Conservation (phyloP, 2,797 vertebrate species). For the Liasis olivaceus region DNA sequence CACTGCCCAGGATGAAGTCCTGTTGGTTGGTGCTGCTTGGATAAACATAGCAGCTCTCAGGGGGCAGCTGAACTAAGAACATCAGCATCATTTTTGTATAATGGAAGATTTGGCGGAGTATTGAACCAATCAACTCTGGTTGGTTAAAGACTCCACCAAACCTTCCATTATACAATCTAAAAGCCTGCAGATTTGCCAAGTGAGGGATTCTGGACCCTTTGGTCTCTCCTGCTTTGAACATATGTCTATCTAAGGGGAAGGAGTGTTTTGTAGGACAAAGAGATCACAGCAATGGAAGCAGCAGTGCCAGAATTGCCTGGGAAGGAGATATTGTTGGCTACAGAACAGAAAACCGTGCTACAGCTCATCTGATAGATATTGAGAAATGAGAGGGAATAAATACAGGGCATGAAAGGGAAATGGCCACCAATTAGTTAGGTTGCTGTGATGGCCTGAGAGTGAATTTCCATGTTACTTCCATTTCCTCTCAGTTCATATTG, state of each 20-base stretch:
- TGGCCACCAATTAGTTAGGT: background rate
- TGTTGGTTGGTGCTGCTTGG: background rate
- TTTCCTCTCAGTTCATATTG: background rate
- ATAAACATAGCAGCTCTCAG: background rate
- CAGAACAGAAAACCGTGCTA: background rate
- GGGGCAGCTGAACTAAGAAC: background rate
- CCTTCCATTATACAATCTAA: background rate
- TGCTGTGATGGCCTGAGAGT: background rate
- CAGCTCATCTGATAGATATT: background rate
- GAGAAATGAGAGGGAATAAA: background rate
- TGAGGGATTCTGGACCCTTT: background rate
- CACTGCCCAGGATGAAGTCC: background rate
- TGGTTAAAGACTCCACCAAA: too few relatives aligned
- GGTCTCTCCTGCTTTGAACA: background rate
- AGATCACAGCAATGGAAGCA: background rate
- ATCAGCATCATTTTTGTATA: background rate
- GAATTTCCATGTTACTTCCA: background rate
- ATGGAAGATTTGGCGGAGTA: background rate
- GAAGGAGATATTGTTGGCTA: background rate
- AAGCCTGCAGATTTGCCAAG: background rate
- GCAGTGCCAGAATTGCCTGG: background rate
- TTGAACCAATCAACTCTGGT: background rate
- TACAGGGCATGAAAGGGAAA: background rate
- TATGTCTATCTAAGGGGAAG: background rate
- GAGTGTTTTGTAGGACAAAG: background rate